Conservation (phyloP, 2,888 invertebrate genomes). For the Scelioninae gen. 1 region DNA sequence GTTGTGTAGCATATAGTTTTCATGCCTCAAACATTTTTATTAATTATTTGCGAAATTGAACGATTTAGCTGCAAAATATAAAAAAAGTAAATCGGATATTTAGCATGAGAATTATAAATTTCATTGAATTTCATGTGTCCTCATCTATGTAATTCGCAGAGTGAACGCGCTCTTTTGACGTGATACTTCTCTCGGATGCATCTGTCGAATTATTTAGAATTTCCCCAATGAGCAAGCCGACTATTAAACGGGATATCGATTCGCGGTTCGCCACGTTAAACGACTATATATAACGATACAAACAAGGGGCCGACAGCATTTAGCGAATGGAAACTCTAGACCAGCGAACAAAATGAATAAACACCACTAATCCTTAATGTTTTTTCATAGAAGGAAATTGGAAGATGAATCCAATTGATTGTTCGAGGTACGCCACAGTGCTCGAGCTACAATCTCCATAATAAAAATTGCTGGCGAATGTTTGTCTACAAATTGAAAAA, state of each 20-base stretch:
- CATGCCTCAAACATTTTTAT: conserved; percentile 7
- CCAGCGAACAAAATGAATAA: conserved; percentile 41
- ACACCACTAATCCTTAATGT: conserved; percentile 7
- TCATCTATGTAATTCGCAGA: conserved; percentile 41
- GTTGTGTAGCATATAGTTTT: no score
- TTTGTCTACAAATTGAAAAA: conserved; percentile 46
- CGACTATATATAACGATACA: conserved; percentile 71
- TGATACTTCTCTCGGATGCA: conserved; percentile 57
- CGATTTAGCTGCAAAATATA: conserved; percentile 6
- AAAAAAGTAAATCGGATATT: conserved; percentile 6
- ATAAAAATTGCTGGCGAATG: conserved; percentile 24
- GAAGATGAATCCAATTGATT: conserved; percentile 8
- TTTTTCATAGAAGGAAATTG: conserved; percentile 3
- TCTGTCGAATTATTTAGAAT: conserved; percentile 76
- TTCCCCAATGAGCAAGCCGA: conserved; percentile 71
- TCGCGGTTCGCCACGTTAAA: conserved; percentile 75
- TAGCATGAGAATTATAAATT: conserved; percentile 30
- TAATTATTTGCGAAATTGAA: background rate
- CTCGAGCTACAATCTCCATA: background rate
- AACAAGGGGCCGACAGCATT: conserved; percentile 60
- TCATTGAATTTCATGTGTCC: conserved; percentile 21
- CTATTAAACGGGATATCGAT: conserved; percentile 79
- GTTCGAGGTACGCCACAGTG: background rate
- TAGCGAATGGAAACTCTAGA: conserved; percentile 54
- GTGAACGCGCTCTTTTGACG: conserved; percentile 39